Evolutionary conservation across 1,140 invertebrate genomes (phyloP), one percentile per base, ranked within the genome.

Genomic region (Drosophila setifemur): DNA sequence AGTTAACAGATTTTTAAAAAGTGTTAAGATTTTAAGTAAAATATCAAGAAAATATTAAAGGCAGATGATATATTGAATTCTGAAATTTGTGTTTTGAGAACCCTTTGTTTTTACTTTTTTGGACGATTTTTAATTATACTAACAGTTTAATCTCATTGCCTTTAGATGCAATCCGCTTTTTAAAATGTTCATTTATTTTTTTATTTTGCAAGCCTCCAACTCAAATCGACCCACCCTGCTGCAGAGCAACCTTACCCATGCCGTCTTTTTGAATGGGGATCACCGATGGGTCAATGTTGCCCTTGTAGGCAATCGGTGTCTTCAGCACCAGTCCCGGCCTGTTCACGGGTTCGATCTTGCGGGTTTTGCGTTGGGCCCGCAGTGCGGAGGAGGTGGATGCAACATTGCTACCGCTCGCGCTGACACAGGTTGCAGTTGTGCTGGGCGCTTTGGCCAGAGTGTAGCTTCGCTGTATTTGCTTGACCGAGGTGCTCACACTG

Each of bases 261-360:
- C 95, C 95, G 92, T 96, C 95, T 91, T 94, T 94, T 73, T 94
- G 93, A 85, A 96, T 96, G 29, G 95, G 95, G 90, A 96, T 95
- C 53, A 95, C 94, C 81, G 94, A 95, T 26, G 94, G 91, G 91
- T 96, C 95, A 39, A 95, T 95, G 85, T 95, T 94, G 63, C 95
- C 93, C 74, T 95, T 94, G 91, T 95, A 96, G 26, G 95, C 95
- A 73, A 96, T 95, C 35, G 95, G 95, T 50, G 95, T 95, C 90
- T 96, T 95, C 28, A 96, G 89, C 69, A 95, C 94, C 37, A 96
- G 90, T 31, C 93, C 94, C 60, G 95, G 95, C 90, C 95, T 94
- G 83, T 95, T 94, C 18, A 95, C 93, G 9, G 94, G 94, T 88
- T 94, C 95, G 69, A 95, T 95, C 91, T 95, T 95, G 40, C 88